Conservation (phyloP, 1,140 invertebrate species). For the Centruroides sculpturatus region DNA sequence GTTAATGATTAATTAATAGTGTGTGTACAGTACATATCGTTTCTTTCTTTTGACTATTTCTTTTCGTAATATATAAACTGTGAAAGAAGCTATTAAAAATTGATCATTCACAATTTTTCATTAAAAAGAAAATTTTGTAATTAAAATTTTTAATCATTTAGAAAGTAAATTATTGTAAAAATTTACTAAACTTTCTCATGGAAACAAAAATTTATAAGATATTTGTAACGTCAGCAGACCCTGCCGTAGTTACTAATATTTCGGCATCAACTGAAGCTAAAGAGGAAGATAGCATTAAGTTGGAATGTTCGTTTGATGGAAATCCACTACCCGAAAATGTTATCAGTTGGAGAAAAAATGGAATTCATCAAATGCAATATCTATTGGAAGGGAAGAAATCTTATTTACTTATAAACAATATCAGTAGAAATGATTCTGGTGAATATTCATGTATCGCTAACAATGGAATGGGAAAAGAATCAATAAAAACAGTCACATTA, state of each 20-base stretch:
- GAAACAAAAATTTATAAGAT: no score
- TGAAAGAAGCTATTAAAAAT: no score
- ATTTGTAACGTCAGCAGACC: constrained; percentile 2
- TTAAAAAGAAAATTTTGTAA: no score
- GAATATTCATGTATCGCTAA: constrained; percentile 86
- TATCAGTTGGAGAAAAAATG: constrained; percentile 63
- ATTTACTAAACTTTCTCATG: no score
- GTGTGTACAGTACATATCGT: no score
- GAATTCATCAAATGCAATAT: constrained; percentile 35
- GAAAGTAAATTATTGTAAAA: no score
- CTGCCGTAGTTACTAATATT: constrained; percentile 32
- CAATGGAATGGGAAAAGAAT: constrained; percentile 42
- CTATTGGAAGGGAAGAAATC: constrained; percentile 56
- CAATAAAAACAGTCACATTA: no score
- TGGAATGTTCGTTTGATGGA: constrained; percentile 12
- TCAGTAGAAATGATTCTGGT: constrained; percentile 65
- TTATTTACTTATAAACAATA: constrained; percentile 57
- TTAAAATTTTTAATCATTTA: no score
- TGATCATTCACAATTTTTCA: no score
- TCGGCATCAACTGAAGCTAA: constrained; percentile 57
- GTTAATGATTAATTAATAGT: no score
- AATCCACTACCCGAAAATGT: constrained; percentile 39
- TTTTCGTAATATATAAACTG: no score
- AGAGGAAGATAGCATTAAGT: constrained; percentile 25
- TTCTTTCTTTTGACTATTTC: no score